Conservation (phyloP, 2,888 invertebrate species). For the Schizaphis graminum region DNA sequence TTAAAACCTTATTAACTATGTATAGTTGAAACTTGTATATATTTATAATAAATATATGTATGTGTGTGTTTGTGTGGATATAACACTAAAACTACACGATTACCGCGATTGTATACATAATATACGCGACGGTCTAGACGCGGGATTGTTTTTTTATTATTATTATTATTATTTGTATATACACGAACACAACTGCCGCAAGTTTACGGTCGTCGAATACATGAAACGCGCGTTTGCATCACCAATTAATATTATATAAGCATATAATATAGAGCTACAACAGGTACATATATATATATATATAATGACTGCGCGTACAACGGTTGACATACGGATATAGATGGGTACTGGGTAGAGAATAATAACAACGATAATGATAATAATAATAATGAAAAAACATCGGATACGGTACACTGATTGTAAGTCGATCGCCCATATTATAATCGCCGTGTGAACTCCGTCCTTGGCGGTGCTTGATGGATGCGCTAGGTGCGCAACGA, state of each 20-base stretch:
- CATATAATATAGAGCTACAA: neutral
- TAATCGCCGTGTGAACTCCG: conserved; percentile 59
- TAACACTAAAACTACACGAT: neutral
- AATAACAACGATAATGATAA: conserved; percentile 4
- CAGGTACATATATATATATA: neutral
- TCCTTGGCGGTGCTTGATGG: conserved; percentile 43
- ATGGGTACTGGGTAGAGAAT: neutral
- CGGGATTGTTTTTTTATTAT: neutral
- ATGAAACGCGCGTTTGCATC: neutral
- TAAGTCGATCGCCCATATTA: conserved; percentile 50
- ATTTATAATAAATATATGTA: neutral
- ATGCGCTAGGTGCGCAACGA: conserved; percentile 34
- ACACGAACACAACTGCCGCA: neutral
- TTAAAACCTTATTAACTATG: neutral
- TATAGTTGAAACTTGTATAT: neutral
- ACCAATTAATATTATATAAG: conserved; percentile 1
- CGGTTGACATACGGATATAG: conserved; percentile 25
- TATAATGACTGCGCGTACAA: neutral
- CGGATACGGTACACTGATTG: conserved; percentile 60
- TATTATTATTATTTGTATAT: neutral
- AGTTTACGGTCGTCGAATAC: neutral
- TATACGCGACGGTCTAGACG: neutral
- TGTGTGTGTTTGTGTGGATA: neutral
- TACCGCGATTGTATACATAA: neutral
- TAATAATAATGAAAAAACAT: conserved; percentile 16